Base-by-base conservation (phyloP, 53 echinoderm and acorn worm species). In the Holothuria leucospilota region DNA sequence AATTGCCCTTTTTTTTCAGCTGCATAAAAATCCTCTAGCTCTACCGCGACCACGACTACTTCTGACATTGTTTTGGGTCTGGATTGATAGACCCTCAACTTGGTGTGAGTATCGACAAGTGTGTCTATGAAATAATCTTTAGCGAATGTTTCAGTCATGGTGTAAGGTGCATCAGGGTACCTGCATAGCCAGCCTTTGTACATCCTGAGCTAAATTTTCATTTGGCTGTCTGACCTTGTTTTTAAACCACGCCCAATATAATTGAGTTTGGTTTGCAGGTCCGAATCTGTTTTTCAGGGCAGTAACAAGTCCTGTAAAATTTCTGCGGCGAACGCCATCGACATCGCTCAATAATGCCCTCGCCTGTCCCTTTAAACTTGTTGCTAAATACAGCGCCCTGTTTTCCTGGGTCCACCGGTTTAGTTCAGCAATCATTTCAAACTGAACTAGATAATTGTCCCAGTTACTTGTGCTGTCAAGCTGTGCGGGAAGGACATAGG, bases 41-140 rank as follows among this genome's bases (percentile, higher is more conserved):
- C 81, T 6, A 92, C 60, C 28, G 71, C 89, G 60, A 85, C 66
- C 67, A 62, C 39, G 20, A 89, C 79, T 12, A 82, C 91, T 7
- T 87, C 91, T 21, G 61, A 59, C 15, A 91, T 38, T n/a, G 58
- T 91, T 20, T 49, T 29, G 6, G 73, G 74, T 71, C 68, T 87
- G 2, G 75, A 80, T 39, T 87, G 87, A 34, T 78, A 65, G 0
- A 91, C 63, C 25, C 77, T 81, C 70, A 41, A 65, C 75, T 72
- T 81, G 20, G 61, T 87, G 24, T 91, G 77, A 5, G 63, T 51
- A 25, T 91, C 87, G 38, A 20, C 24, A 6, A 91, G 39, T 8
- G 91, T 87, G 82, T 91, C 68, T 6, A 91, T 87, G 77, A 87
- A 87, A 81, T 91, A 73, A 38, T 91, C 77, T 20, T 78, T 83